Evolutionary conservation across 2,888 invertebrate genomes (phyloP), one percentile per base, ranked within the genome.

Genomic region (Platypus cylindrus): DNA sequence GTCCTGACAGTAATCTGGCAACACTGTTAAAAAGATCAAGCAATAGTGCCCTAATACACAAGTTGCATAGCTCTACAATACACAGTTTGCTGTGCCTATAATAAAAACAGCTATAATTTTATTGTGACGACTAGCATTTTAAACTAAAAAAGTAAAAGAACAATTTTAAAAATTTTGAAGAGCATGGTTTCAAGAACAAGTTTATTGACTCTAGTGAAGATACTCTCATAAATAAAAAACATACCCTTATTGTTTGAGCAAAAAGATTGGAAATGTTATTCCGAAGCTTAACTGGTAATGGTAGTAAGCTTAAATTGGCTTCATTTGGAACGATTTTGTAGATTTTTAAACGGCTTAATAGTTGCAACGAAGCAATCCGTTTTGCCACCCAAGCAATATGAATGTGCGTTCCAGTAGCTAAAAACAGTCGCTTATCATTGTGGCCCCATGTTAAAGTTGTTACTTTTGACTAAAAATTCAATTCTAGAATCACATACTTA

Each of bases 401-500:
- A 51, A 89, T 78, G 52, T 82, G 79, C 29, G 85, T 83, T 9
- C 95, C 95, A 3, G 86, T 86, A 3, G 89, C 89, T 41, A 97
- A 78, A 62, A 97, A 95, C 46, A 98, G 68, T 17, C 97, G 72
- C 48, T 89, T 83, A 58, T 95, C 97, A 59, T 93, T 93, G 68
- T 97, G 95, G 17, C 94, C 97, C 97, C 97, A 98, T 5, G 95
- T 95, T 53, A 98, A 66, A 2, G 94, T 91, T 31, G 90, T 84
- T 34, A 95, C 85, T 3, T 81, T 78, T 45, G 80, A 74, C 83
- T 84, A 54, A 34, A 59, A 63, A 22, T 29, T n/a, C n/a, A n/a
- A n/a, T n/a, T n/a, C n/a, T n/a, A n/a, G n/a, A n/a, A n/a, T n/a
- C n/a, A n/a, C n/a, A n/a, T n/a, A n/a, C n/a, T n/a, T n/a, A n/a